Conservation (phyloP, 1,140 invertebrate species). For the Drosophila guanche region DNA sequence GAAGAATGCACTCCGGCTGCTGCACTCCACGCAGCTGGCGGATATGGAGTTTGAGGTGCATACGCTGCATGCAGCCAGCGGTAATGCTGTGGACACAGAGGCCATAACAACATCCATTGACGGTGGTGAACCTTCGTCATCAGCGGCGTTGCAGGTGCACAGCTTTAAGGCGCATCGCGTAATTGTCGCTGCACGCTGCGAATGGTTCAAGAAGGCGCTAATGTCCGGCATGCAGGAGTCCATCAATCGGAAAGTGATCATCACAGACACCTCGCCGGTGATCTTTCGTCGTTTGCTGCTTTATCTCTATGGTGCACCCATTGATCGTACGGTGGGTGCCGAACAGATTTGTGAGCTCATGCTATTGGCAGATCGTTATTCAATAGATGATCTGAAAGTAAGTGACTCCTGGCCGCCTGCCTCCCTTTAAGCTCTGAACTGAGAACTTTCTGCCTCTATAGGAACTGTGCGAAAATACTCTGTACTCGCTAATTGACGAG, state of each 20-base stretch:
- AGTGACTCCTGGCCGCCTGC: not conserved
- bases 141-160: slow-evolving; percentile 51
- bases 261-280: slow-evolving; percentile 87
- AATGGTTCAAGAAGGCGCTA: slow-evolving; percentile 88
- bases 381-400: slow-evolving; percentile 78
- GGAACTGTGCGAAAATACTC: slow-evolving; percentile 86
- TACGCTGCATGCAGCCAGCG: slow-evolving; percentile 36
- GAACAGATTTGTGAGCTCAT: slow-evolving; percentile 88
- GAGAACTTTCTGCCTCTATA: slow-evolving; percentile 41
- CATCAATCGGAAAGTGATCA: slow-evolving; percentile 88
- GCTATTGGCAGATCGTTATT: slow-evolving; percentile 85
- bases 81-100: not conserved
- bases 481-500: slow-evolving; percentile 86
- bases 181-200: slow-evolving; percentile 87
- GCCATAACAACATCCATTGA: not conserved
- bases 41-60: slow-evolving; percentile 89
- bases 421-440: too few species aligned
- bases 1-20: slow-evolving; percentile 85
- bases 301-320: slow-evolving; percentile 87
- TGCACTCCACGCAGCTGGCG: slow-evolving; percentile 84
- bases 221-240: slow-evolving; percentile 89
- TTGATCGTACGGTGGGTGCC: slow-evolving; percentile 84
- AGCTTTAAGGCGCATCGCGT: slow-evolving; percentile 87
- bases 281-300: slow-evolving; percentile 87
- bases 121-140: not conserved